Evolutionary conservation across 2,797 vertebrate species (phyloP), one percentile per base, ranked within the genome.

Genomic region (Streptopelia turtur): DNA sequence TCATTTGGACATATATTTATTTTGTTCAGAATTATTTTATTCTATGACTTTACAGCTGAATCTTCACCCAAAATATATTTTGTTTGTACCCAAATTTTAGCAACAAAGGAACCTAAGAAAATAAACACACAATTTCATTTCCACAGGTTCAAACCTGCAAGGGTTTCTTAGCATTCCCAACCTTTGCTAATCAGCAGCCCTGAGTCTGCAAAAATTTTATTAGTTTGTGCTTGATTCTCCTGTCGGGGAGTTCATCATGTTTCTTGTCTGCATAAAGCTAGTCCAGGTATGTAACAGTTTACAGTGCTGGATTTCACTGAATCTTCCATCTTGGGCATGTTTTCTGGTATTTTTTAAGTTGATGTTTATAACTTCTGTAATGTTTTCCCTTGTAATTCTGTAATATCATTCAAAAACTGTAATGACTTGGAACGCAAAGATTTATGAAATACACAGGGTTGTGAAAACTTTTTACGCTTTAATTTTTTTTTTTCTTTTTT

Each of bases 381-480:
- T 27, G 1, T 9, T 70, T 75, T 87, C 28, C 30, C 16, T 31
- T 75, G 2, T 22, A 24, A 43, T 71, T 71, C 27, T 57, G 11
- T 70, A 57, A 80, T 68, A 37, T 5, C 47, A 11, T 78, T 70
- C 14, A 68, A 60, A 66, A 60, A 0, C 33, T 53, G 3, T 37
- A 55, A 41, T 47, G 15, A 10, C 9, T 27, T 9, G 17, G 31
- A 31, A 7, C 17, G 24, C 5, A 60, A 21, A 71, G 24, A 9
- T 3, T 21, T 52, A 12, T 13, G 52, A 76, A 82, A 45, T n/a
- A n/a, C 6, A 24, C 0, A 0, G 23, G 10, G 13, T 0, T 0
- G 18, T 70, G 49, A 64, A 74, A 90, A 50, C 4, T 41, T 21
- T 72, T 81, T 70, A 8, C 5, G 8, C 11, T 47, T 47, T 56